Percentiles rank a stretch among this genome's conserved stretches.
Conservation (phyloP, 1,140 invertebrate species). For the Drosophila pseudoananassae region DNA sequence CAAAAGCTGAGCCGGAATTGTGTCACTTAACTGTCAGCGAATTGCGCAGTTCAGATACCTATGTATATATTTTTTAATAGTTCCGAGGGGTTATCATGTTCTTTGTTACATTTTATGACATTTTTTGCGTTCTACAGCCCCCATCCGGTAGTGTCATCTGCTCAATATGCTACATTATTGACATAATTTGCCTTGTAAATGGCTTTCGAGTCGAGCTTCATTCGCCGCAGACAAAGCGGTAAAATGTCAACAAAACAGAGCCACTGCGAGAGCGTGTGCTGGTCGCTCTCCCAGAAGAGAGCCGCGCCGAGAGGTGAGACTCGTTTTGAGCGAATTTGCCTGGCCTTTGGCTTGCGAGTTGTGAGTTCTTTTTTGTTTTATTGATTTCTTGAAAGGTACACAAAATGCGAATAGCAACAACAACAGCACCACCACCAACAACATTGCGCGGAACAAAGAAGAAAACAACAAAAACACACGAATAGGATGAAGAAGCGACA, state of each 20-base stretch:
- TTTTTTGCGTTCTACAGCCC: background rate
- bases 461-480: constrained; percentile 57
- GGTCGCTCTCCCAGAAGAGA: constrained; percentile 1
- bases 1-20: constrained; percentile 54
- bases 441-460: constrained; percentile 62
- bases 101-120: constrained; percentile 10
- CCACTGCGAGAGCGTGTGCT: constrained; percentile 9
- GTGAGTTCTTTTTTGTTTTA: constrained; percentile 72
- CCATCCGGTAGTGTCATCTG: constrained; percentile 33
- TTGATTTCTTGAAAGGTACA: constrained; percentile 84
- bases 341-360: constrained; percentile 36
- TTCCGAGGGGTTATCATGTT: background rate
- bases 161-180: constrained; percentile 74
- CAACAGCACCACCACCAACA: constrained; percentile 37
- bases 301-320: constrained; percentile 34
- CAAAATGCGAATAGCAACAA: constrained; percentile 82
- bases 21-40: constrained; percentile 74
- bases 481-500: constrained; percentile 32
- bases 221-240: constrained; percentile 27
- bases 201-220: constrained; percentile 27
- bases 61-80: constrained; percentile 7
- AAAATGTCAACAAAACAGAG: constrained; percentile 76
- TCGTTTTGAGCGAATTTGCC: constrained; percentile 75
- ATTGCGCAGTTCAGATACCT: constrained; percentile 37
- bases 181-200: constrained; percentile 45